A percentile compares a stretch with the other conserved stretches of the same genome.
Conservation (phyloP, 2,797 vertebrate genomes). For the Lithobates sylvaticus region DNA sequence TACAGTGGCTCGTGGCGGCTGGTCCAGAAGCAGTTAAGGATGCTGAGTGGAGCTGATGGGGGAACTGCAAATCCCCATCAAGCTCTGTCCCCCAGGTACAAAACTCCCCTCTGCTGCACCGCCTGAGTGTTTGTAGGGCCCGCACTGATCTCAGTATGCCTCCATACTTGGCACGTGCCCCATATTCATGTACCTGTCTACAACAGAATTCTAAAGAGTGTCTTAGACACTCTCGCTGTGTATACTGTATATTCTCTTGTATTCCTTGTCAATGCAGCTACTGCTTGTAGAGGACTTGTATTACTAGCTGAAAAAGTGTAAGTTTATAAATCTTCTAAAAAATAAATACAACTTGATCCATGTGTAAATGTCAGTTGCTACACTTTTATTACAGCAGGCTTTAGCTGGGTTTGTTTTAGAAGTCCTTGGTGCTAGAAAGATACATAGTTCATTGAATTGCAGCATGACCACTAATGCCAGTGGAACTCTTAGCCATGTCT, state of each 20-base stretch:
- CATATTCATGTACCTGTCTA: too few relatives aligned
- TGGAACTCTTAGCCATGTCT: not conserved
- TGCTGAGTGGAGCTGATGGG: too few relatives aligned
- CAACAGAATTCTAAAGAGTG: too few relatives aligned
- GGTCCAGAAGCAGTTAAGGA: too few relatives aligned
- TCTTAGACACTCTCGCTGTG: too few relatives aligned
- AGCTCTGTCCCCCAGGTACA: too few relatives aligned
- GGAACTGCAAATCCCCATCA: too few relatives aligned
- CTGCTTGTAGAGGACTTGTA: constrained; percentile 15
- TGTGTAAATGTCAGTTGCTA: constrained; percentile 40
- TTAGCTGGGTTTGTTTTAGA: not conserved
- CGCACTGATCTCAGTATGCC: too few relatives aligned
- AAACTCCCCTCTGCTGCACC: too few relatives aligned
- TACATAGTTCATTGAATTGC: not conserved
- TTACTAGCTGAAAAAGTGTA: not conserved
- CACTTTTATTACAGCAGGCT: not conserved
- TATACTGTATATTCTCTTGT: not conserved
- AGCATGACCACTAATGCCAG: not conserved
- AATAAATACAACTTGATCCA: constrained; percentile 9
- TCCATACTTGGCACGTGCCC: too few relatives aligned
- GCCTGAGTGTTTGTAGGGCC: too few relatives aligned
- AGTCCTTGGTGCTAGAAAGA: not conserved
- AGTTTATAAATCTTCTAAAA: constrained; percentile 3
- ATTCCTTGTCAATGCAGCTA: not conserved
- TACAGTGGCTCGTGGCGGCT: too few relatives aligned